phyloP scores from a whole-genome alignment of 1,140 invertebrate species.

The Thaumetopoea pityocampa region DNA sequence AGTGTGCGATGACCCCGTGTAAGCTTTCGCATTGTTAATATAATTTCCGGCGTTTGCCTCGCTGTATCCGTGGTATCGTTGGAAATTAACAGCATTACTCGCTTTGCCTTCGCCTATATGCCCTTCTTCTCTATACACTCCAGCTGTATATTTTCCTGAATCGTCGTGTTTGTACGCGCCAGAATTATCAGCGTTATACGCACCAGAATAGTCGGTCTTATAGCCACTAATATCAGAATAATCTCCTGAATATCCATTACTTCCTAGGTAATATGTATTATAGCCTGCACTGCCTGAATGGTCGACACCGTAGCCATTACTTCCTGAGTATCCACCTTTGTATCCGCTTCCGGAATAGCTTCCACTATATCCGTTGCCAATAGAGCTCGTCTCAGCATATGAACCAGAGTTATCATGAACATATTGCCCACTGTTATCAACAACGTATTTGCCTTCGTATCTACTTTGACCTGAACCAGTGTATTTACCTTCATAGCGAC shows the following conservation, averaged over 20 bases:
- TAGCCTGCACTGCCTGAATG: too few species aligned
- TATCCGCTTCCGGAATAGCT: conserved; percentile 7
- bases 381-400: conserved; percentile 32
- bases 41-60: conserved; percentile 43
- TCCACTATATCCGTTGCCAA: conserved; percentile 18
- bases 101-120: conserved; percentile 25
- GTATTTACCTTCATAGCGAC: conserved; percentile 17
- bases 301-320: conserved; percentile 8
- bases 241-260: conserved; percentile 7
- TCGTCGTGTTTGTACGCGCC: conserved; percentile 46
- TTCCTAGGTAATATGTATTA: conserved; percentile 1
- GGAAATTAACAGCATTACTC: conserved; percentile 8
- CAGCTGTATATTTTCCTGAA: conserved; percentile 36
- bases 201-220: conserved; percentile 34
- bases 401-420: conserved; percentile 49
- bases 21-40: conserved; percentile 39
- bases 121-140: conserved; percentile 31
- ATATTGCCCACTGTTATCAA: conserved; percentile 39
- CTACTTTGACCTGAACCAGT: conserved; percentile 2
- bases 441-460: conserved; percentile 14
- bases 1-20: conserved; percentile 55
- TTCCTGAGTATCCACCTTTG: conserved; percentile 1
- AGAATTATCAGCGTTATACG: conserved; percentile 35
- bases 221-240: conserved; percentile 25
- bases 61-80: conserved; percentile 30